Evolutionary conservation across 2,888 invertebrate genomes (phyloP).

Genomic region (Drosophila mettleri): DNA sequence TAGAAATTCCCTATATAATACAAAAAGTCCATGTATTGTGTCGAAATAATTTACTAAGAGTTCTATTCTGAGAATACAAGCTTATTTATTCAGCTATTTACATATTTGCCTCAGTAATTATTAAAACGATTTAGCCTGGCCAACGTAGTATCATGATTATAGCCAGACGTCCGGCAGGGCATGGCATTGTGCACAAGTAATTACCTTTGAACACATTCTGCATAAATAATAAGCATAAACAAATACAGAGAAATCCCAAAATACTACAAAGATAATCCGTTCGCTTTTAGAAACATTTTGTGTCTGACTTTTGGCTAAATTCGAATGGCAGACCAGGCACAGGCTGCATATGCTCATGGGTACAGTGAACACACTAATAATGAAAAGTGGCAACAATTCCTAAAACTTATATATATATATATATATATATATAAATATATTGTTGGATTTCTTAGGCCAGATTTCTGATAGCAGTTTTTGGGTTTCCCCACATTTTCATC

Average conservation of each 20-base stretch:
- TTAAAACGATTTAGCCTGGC: neutral
- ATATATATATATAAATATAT: neutral
- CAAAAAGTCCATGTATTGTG: too few relatives aligned
- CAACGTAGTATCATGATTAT: neutral
- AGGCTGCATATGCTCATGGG: conserved; percentile 31
- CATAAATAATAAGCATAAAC: conserved; percentile 7
- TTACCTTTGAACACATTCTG: conserved; percentile 11
- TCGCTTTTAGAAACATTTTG: conserved; percentile 11
- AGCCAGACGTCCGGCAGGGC: too few relatives aligned
- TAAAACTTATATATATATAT: too few relatives aligned
- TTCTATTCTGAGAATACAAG: neutral
- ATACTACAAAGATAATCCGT: conserved; percentile 7
- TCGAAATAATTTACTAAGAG: neutral
- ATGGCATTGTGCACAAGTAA: neutral
- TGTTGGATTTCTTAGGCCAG: neutral
- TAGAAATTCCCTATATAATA: neutral
- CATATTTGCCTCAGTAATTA: neutral
- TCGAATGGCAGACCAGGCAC: neutral
- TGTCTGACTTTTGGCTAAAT: conserved; percentile 12
- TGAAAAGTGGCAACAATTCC: neutral
- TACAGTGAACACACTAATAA: neutral
- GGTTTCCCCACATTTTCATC: neutral
- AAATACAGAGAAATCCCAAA: conserved; percentile 27
- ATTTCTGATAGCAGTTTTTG: neutral
- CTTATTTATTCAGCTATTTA: neutral